A percentile compares a stretch with the other conserved stretches of the same genome.
These are phyloP conservation scores for Psococerastis gibbosa DNA, from an alignment of 2,888 invertebrate genomes.

Conservation along the genomic window DNA sequence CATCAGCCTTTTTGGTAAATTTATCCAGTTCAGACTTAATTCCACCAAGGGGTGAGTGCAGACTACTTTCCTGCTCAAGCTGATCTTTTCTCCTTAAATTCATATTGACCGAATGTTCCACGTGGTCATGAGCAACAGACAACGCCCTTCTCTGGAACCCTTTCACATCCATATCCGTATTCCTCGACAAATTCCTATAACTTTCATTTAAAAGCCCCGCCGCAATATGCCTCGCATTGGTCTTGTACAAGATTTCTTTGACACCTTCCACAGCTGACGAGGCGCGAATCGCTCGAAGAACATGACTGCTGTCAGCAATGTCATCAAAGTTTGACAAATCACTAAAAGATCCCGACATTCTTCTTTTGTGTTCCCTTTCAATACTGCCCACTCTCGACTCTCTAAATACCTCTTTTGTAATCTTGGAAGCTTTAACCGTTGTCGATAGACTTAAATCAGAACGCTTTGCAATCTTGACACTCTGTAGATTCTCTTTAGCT, in stretches of 20 bases:
- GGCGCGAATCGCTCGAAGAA: neutral
- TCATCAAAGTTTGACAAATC: slow-evolving; percentile 31
- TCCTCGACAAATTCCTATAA: slow-evolving; percentile 32
- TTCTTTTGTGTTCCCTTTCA: slow-evolving; percentile 17
- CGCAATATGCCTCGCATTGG: slow-evolving; percentile 54
- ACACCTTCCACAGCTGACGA: neutral
- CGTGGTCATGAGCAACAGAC: slow-evolving; percentile 22
- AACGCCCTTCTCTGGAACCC: slow-evolving; percentile 23
- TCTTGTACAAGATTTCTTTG: slow-evolving; percentile 35
- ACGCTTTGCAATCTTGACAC: slow-evolving; percentile 37
- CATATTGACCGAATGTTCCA: slow-evolving; percentile 24
- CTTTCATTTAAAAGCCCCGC: slow-evolving; percentile 25
- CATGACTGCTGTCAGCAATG: slow-evolving; percentile 20
- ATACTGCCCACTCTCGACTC: neutral
- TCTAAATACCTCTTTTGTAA: slow-evolving; percentile 40
- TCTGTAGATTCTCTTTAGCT: slow-evolving; percentile 44
- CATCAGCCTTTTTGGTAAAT: slow-evolving; percentile 39
- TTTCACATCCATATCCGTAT: slow-evolving; percentile 27
- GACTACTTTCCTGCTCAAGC: slow-evolving; percentile 29
- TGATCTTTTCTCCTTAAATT: slow-evolving; percentile 16
- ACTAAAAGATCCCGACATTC: slow-evolving; percentile 25
- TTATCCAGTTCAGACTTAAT: slow-evolving; percentile 41
- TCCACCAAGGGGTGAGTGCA: slow-evolving; percentile 36
- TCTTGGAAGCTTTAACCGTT: slow-evolving; percentile 39
- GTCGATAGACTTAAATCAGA: slow-evolving; percentile 41